Evolutionary conservation across 2,797 vertebrate species (phyloP).

Genomic region (Leucoraja ocellata): DNA sequence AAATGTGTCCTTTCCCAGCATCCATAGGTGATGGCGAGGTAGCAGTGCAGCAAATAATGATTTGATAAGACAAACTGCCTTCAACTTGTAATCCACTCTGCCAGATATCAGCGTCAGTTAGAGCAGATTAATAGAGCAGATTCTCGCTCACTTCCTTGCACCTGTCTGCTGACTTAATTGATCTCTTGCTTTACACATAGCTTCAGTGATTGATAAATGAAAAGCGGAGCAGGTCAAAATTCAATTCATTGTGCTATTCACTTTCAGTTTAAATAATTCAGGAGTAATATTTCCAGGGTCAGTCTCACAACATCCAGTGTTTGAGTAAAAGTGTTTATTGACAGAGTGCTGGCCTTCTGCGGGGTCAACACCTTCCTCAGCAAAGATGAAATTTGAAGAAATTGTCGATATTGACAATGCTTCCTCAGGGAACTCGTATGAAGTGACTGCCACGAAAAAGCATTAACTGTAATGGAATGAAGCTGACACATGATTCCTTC

Average conservation of each 20-base stretch:
- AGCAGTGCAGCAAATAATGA: slow-evolving; percentile 57
- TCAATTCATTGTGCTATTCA: slow-evolving; percentile 48
- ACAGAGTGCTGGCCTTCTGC: slow-evolving; percentile 40
- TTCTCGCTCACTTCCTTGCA: slow-evolving; percentile 52
- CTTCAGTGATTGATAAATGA: slow-evolving; percentile 46
- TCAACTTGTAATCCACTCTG: slow-evolving; percentile 55
- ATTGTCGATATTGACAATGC: slow-evolving; percentile 40
- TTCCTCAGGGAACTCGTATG: slow-evolving; percentile 48
- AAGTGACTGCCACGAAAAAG: slow-evolving; percentile 51
- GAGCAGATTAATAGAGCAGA: slow-evolving; percentile 60
- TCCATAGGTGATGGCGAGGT: slow-evolving; percentile 51
- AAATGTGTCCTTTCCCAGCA: slow-evolving; percentile 54
- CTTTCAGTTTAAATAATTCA: slow-evolving; percentile 49
- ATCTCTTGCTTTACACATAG: slow-evolving; percentile 40
- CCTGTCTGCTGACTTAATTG: slow-evolving; percentile 44
- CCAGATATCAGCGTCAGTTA: slow-evolving; percentile 60
- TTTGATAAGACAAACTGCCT: slow-evolving; percentile 55
- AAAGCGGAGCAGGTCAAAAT: slow-evolving; percentile 50
- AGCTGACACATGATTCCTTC: slow-evolving; percentile 48
- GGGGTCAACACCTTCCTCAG: slow-evolving; percentile 40
- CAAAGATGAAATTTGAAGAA: slow-evolving; percentile 42
- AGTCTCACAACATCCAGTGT: slow-evolving; percentile 44
- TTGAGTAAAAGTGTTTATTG: slow-evolving; percentile 46
- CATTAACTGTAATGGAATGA: slow-evolving; percentile 45
- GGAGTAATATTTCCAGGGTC: slow-evolving; percentile 43